Conservation (phyloP, 2,888 invertebrate genomes). For the Agrochola macilenta region DNA sequence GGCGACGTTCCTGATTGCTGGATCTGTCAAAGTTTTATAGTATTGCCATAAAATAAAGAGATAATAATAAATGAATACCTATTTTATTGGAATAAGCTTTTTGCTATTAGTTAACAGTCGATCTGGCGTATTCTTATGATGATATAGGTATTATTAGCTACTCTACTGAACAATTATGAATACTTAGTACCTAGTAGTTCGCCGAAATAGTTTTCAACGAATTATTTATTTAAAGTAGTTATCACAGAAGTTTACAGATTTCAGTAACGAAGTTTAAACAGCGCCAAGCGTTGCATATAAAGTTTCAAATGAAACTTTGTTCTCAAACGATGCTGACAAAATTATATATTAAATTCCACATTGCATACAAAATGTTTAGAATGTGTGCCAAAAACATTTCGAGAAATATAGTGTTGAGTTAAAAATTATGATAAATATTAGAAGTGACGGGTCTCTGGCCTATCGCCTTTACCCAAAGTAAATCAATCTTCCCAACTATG, state of each 20-base stretch:
- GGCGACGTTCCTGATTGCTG: slow-evolving; percentile 34
- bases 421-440: slow-evolving; percentile 15
- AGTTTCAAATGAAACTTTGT: slow-evolving; percentile 53
- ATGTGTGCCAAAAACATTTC: slow-evolving; percentile 56
- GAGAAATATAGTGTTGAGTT: slow-evolving; percentile 11
- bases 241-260: slow-evolving; percentile 44
- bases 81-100: neutral
- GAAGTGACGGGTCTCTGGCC: slow-evolving; percentile 4
- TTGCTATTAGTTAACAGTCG: neutral
- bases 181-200: neutral
- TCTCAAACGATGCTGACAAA: slow-evolving; percentile 50
- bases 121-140: neutral
- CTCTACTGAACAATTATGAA: neutral
- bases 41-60: slow-evolving; percentile 22
- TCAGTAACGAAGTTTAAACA: slow-evolving; percentile 52
- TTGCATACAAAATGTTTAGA: slow-evolving; percentile 50
- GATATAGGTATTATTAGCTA: too few species aligned
- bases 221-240: slow-evolving; percentile 34
- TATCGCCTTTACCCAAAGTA: neutral
- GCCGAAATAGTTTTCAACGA: neutral
- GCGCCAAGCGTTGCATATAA: slow-evolving; percentile 52
- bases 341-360: slow-evolving; percentile 57
- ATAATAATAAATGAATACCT: slow-evolving; percentile 5
- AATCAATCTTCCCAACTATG: neutral
- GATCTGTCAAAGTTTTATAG: slow-evolving; percentile 32